Evolutionary conservation across 2,888 invertebrate species (phyloP), one percentile per base, ranked within the genome.

Genomic region (Malthinus flaveolus): DNA sequence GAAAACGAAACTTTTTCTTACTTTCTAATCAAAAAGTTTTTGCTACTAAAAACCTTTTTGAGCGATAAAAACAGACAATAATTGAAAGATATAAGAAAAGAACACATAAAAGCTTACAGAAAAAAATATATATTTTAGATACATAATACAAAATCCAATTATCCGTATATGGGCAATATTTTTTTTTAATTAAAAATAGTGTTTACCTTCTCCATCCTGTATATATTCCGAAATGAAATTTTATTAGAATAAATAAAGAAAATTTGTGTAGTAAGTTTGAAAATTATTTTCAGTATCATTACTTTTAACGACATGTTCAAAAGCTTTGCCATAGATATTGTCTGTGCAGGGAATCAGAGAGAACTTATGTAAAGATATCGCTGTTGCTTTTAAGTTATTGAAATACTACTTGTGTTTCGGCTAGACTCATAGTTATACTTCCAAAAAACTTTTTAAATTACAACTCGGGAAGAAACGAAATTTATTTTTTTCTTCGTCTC

Each of bases 341-440:
- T 42, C 39, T 10, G 39, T 51, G 46, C 36, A 32, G 32, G 32
- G 33, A 12, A 15, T 11, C 13, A 33, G 10, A 48, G 47, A 7
- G 39, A 54, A 54, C 36, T 39, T 39, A 10, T 39, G 44, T n/a
- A 31, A 36, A 23, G 12, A 50, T 50, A 36, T 45, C 9, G 42
- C 35, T 44, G 39, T 33, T 42, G 45, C 49, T 56, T 49, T 49
- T 56, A 49, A 56, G 42, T 56, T 54, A 54, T 54, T 56, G 44
- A 33, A 36, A 49, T 45, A 23, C 33, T 45, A 23, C 33, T 56
- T 49, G 36, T 44, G 13, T 36, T 56, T 46, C 44, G 56, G 56
- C 49, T 49, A 49, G 56, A 49, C 56, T 42, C 42, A 5, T 15
- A 23, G 23, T 15, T 54, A 48, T 48, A 23, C 11, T 32, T 48